A percentile compares a stretch with the other conserved stretches of the same genome.
phyloP scores from a whole-genome alignment of 2,113 vertebrate species.

The Chunga burmeisteri region DNA sequence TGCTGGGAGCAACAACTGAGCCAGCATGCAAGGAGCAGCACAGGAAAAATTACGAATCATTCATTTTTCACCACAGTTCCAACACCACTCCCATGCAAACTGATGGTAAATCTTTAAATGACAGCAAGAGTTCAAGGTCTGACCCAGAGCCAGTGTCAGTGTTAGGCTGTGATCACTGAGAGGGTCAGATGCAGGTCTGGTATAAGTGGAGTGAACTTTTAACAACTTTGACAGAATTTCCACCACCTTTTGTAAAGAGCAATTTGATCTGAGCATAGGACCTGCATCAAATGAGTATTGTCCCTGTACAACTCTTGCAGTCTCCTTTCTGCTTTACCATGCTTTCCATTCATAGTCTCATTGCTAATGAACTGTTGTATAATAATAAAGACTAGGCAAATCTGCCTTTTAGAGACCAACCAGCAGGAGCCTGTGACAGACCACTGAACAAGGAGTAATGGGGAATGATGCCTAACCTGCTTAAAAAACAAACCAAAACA shows the following conservation, averaged over 20 bases:
- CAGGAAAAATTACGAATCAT: background rate
- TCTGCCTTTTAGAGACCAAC: background rate
- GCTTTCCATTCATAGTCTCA: background rate
- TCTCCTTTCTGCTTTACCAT: background rate
- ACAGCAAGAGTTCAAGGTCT: background rate
- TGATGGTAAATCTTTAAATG: background rate
- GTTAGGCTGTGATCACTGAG: background rate
- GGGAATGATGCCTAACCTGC: background rate
- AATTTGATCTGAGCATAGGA: background rate
- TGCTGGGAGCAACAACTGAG: background rate
- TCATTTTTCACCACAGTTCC: background rate
- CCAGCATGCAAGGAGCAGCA: background rate
- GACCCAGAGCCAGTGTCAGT: background rate
- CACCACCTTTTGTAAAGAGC: background rate
- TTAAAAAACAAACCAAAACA: background rate
- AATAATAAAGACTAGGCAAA: background rate
- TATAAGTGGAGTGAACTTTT: background rate
- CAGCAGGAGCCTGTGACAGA: background rate
- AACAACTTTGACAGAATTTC: background rate
- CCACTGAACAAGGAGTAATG: background rate
- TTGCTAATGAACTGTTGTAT: background rate
- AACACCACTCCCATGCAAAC: background rate
- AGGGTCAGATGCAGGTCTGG: background rate
- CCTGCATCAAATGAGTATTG: background rate
- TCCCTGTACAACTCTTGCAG: background rate